phyloP scores from a whole-genome alignment of 1,140 invertebrate genomes.

The Drosophila sucinea region DNA sequence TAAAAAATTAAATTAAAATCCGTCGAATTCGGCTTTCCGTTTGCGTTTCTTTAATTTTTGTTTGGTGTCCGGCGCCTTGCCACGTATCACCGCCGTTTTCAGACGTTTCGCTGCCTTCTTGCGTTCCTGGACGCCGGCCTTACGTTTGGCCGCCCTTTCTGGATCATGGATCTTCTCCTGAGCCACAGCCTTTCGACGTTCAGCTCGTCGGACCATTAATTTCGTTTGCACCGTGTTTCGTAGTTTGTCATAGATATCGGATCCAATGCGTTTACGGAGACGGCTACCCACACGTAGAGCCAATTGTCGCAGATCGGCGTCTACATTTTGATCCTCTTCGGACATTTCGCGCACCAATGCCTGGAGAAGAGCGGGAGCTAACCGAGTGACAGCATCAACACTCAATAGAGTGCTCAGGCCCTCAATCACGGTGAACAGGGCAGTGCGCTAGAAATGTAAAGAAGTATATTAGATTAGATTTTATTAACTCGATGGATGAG shows the following conservation, averaged over 20 bases:
- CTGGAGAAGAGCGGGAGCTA: constrained; percentile 86
- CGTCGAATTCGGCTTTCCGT: constrained; percentile 66
- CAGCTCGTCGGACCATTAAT: constrained; percentile 86
- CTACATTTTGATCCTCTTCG: constrained; percentile 84
- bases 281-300: constrained; percentile 87
- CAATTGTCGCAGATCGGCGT: constrained; percentile 85
- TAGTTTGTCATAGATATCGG: constrained; percentile 86
- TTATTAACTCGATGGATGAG: too few relatives aligned
- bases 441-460: constrained; percentile 85
- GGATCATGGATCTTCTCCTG: constrained; percentile 88
- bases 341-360: constrained; percentile 88
- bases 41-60: constrained; percentile 79
- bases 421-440: constrained; percentile 90
- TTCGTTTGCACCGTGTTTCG: constrained; percentile 85
- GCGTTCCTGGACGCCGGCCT: constrained; percentile 69
- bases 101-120: constrained; percentile 75
- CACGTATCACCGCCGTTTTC: constrained; percentile 73
- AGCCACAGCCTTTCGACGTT: constrained; percentile 87
- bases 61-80: constrained; percentile 70
- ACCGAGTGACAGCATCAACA: constrained; percentile 78
- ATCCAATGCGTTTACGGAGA: constrained; percentile 87
- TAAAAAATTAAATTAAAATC: constrained; percentile 42
- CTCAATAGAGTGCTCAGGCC: constrained; percentile 86
- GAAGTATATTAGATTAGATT: constrained; percentile 26
- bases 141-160: constrained; percentile 88